phyloP scores from a whole-genome alignment of 2,888 invertebrate genomes.

The Plagodis pulveraria region DNA sequence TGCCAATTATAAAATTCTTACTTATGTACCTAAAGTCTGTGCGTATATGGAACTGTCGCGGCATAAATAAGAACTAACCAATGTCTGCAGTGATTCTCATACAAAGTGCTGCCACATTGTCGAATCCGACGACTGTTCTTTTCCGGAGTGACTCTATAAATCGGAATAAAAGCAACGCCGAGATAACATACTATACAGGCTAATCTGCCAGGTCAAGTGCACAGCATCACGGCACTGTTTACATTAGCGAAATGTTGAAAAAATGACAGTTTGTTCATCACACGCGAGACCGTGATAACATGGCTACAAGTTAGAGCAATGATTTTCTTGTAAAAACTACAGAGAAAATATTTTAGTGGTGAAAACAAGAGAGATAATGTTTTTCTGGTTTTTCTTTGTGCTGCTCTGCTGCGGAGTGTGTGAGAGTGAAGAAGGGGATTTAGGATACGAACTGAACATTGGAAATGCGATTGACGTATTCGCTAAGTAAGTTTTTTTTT shows the following conservation, averaged over 20 bases:
- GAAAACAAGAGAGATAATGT: conserved; percentile 42
- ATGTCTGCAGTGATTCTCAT: no score
- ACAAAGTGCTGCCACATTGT: no score
- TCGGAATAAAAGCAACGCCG: conserved; percentile 10
- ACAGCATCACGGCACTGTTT: conserved; percentile 57
- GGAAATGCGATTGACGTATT: conserved; percentile 78
- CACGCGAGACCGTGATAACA: conserved; percentile 45
- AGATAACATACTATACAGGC: conserved; percentile 40
- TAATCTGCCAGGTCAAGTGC: conserved; percentile 82
- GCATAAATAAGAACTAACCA: no score
- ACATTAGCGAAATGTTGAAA: conserved; percentile 78
- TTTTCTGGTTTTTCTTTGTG: conserved; percentile 49
- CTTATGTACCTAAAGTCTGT: no score
- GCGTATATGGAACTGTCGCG: no score
- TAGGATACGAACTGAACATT: conserved; percentile 70
- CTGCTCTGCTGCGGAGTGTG: conserved; percentile 55
- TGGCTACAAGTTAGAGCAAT: conserved; percentile 33
- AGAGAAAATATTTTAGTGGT: conserved; percentile 47
- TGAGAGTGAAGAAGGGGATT: conserved; percentile 61
- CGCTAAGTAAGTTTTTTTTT: conserved; percentile 75
- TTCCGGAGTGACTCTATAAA: no score
- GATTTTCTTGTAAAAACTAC: conserved; percentile 26
- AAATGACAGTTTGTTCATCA: conserved; percentile 68
- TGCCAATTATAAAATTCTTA: no score
- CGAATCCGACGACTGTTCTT: no score